Conservation (phyloP, 2,113 vertebrate genomes). For the Gobio gobio region DNA sequence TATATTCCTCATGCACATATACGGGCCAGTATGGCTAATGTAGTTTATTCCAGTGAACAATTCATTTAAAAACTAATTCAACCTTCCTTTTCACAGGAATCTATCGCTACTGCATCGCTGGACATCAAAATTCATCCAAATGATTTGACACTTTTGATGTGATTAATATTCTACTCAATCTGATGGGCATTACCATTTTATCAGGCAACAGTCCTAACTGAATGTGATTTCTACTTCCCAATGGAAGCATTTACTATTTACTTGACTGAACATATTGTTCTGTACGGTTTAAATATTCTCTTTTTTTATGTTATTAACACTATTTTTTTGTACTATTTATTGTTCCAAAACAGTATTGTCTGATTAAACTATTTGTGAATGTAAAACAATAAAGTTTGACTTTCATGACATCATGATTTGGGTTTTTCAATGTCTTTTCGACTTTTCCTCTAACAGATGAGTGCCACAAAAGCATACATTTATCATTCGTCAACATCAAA, state of each 20-base stretch:
- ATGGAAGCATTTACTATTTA: conserved; percentile 60
- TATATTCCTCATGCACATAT: background rate
- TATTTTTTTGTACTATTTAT: conserved; percentile 8
- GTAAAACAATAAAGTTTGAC: background rate
- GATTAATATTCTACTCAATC: background rate
- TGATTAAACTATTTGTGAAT: background rate
- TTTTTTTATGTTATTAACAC: background rate
- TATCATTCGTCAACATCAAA: background rate
- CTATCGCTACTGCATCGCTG: background rate
- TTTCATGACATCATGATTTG: background rate
- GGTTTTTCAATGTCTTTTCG: background rate
- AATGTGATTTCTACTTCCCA: conserved; percentile 60
- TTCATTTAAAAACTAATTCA: background rate
- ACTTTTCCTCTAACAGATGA: background rate
- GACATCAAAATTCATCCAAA: background rate
- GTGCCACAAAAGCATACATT: background rate
- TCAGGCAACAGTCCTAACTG: background rate
- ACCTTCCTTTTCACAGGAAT: conserved; percentile 13
- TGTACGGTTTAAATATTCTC: background rate
- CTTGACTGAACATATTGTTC: conserved; percentile 71
- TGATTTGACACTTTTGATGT: background rate
- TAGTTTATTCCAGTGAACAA: background rate
- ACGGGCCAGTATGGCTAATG: background rate
- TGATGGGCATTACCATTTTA: background rate
- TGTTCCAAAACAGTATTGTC: background rate